A percentile compares a stretch with the other conserved stretches of the same genome.
Conservation (phyloP, 2,888 invertebrate genomes). For the Papilio gigon region DNA sequence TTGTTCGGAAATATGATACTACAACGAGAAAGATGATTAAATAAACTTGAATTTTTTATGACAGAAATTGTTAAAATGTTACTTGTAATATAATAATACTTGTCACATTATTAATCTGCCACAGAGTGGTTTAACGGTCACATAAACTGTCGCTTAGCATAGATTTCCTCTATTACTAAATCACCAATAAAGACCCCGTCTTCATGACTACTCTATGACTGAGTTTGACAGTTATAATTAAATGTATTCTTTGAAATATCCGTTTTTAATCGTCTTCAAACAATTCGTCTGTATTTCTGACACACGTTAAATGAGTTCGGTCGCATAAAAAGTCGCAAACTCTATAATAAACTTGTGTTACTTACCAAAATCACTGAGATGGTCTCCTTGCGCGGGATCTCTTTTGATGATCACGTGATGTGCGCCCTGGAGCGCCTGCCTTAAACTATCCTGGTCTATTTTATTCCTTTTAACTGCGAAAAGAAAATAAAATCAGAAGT, state of each 20-base stretch:
- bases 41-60: neutral
- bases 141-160: no score
- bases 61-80: neutral
- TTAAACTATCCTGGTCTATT: slow-evolving; percentile 66
- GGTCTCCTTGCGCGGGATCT: slow-evolving; percentile 81
- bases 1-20: neutral
- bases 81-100: no score
- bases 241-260: no score
- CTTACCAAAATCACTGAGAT: slow-evolving; percentile 92
- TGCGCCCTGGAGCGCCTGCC: slow-evolving; percentile 75
- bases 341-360: slow-evolving; percentile 21
- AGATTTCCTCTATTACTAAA: no score
- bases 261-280: no score
- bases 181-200: no score
- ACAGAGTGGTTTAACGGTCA: no score
- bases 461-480: slow-evolving; percentile 73
- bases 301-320: no score
- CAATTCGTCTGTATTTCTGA: no score
- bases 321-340: neutral
- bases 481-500: slow-evolving; percentile 47
- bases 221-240: no score
- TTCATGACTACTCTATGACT: no score
- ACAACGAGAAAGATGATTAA: neutral
- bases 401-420: slow-evolving; percentile 91
- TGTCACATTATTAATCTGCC: no score